Evolutionary conservation across 2,797 vertebrate genomes (phyloP).

Genomic region (Pseudochromis fuscus): DNA sequence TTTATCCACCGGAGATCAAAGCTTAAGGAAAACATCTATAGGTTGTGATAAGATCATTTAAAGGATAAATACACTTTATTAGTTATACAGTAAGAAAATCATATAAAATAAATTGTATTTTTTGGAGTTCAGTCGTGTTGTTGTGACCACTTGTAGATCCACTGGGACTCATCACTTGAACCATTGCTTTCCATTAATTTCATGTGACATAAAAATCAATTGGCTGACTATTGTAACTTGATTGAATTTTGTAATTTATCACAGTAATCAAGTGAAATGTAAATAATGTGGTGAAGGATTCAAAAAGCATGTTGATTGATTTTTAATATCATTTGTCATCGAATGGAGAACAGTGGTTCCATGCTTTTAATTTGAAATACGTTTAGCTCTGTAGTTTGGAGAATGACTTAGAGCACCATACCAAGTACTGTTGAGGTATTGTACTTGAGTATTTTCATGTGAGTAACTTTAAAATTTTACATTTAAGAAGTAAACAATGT

Average conservation of each 20-base stretch:
- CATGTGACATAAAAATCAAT: slow-evolving; percentile 42
- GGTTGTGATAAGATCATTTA: too few species aligned
- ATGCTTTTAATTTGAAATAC: not conserved
- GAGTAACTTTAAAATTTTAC: too few species aligned
- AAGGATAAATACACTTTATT: too few species aligned
- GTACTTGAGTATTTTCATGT: too few species aligned
- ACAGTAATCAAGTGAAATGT: slow-evolving; percentile 30
- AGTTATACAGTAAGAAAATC: too few species aligned
- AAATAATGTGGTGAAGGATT: slow-evolving; percentile 25
- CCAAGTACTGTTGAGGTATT: too few species aligned
- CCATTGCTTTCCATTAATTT: slow-evolving; percentile 47
- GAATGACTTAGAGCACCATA: too few species aligned
- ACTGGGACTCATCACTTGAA: not conserved
- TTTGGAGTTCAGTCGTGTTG: not conserved
- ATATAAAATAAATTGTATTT: too few species aligned
- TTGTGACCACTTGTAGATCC: not conserved
- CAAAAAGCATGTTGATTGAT: slow-evolving; percentile 13
- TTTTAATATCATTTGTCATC: slow-evolving; percentile 32
- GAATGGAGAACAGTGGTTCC: slow-evolving; percentile 27
- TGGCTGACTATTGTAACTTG: slow-evolving; percentile 12
- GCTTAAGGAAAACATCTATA: too few species aligned
- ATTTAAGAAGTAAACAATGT: too few species aligned
- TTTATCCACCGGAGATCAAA: too few species aligned
- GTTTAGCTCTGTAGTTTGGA: not conserved
- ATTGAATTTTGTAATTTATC: slow-evolving; percentile 45